Base-by-base conservation (phyloP, 2,113 vertebrate genomes). In the Sinosuthora webbiana region DNA sequence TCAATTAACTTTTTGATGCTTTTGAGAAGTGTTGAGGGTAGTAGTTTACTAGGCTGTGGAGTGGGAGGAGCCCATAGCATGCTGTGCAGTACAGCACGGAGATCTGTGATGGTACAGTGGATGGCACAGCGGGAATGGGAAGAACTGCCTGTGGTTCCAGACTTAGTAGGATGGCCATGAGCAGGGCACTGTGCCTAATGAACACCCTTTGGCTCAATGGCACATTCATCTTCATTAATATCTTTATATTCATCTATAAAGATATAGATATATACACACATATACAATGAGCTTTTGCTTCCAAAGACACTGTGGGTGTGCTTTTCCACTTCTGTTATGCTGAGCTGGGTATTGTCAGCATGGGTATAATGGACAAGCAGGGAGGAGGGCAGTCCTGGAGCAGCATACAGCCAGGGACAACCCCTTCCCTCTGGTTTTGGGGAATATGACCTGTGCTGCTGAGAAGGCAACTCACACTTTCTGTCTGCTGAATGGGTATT, bases 171-270 rank as follows among this genome's bases (percentile, higher is more conserved):
- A 13, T 53, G 35, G 64, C 42, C 50, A 8, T 3, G 42, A 74
- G 64, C 31, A 56, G 68, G 31, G 19, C 55, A 31, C 31, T 35
- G 37, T 50, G 53, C 49, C 18, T 55, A 25, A n/a, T 47, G 25
- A 63, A 22, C 16, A 33, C 15, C 25, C n/a, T 57, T 64, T 49
- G 55, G 24, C 22, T 69, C 59, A 80, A 3, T 28, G 45, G 20
- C 37, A 20, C 0, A 0, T 84, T 53, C 19, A 7, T 83, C 62
- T 86, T 14, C 18, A 6, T 55, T 24, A 15, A 15, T 10, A 13
- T 28, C 21, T 0, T 27, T 17, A 27, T 11, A 9, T 8, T 15
- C 14, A 24, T 15, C 14, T 11, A 11, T 27, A 27, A 41, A 41
- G 24, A 50, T 50, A 27, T 9, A 27, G 18, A 31, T 1, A 50